Percentiles rank a stretch among this genome's conserved stretches.
These are phyloP conservation scores for Heliconius ismenius DNA, from an alignment of 2,888 invertebrate species.

Conservation along the genomic window DNA sequence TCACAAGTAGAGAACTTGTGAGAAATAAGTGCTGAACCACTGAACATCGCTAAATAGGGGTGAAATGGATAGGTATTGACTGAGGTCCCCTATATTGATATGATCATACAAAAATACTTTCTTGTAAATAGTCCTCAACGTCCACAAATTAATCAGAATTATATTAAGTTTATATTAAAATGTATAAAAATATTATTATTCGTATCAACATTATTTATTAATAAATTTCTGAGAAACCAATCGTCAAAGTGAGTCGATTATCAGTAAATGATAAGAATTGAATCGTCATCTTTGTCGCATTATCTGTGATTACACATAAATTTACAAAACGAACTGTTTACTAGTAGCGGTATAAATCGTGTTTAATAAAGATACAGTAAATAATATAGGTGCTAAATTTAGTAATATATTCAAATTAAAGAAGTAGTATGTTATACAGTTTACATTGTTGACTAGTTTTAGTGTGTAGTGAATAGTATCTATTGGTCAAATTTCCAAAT, in stretches of 20 bases:
- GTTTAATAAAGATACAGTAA: neutral
- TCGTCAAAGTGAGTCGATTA: conserved; percentile 57
- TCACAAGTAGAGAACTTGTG: too few species aligned
- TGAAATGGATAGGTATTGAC: too few species aligned
- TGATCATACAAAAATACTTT: too few species aligned
- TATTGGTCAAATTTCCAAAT: conserved; percentile 21
- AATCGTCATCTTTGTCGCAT: conserved; percentile 61
- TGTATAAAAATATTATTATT: conserved; percentile 4
- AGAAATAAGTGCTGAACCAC: too few species aligned
- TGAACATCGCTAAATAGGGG: too few species aligned
- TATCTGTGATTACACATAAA: conserved; percentile 47
- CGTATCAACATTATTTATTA: neutral
- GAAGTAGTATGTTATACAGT: neutral
- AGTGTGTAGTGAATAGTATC: conserved; percentile 9
- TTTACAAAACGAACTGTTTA: conserved; percentile 38
- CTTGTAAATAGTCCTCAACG: too few species aligned
- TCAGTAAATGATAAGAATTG: conserved; percentile 51
- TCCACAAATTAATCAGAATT: too few species aligned
- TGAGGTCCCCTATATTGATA: too few species aligned
- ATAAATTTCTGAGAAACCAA: conserved; percentile 53
- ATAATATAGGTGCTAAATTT: neutral
- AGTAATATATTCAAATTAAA: conserved; percentile 3
- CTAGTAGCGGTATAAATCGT: conserved; percentile 15
- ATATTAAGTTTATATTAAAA: neutral
- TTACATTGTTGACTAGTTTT: neutral